Evolutionary conservation across 2,113 vertebrate genomes (phyloP), one percentile per base, ranked within the genome.

Genomic region (Gnathonemus longibarbis): DNA sequence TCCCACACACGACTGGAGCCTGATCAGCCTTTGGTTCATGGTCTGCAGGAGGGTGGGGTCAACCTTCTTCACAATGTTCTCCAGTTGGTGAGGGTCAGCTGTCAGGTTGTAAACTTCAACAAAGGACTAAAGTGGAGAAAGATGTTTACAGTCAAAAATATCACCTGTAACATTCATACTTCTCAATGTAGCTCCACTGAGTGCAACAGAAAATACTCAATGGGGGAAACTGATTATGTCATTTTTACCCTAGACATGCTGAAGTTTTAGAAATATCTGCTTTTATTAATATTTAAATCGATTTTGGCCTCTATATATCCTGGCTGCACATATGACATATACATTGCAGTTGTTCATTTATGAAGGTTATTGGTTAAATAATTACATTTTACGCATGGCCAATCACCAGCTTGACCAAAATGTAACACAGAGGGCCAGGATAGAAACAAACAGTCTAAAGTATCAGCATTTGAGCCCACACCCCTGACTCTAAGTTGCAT

Each of bases 1-100:
- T 1, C 94, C 95, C 39, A 91, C 49, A 11, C 96, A 97, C 1
- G 96, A 96, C 93, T 96, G 94, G 0, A 97, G 95, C 90, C 95
- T 95, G 74, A 97, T 97, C 90, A 97, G 95, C 62, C 94, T 93
- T 93, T 96, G 95, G 93, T 97, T 97, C 96, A 96, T 96, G 45
- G 56, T 66, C 93, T 96, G 95, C 85, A 97, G 93, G 49, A 96
- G 2, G 0, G 92, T 0, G 0, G 96, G 96, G 31, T 96, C 95
- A 89, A 97, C 95, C 91, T 94, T 95, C 94, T 96, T 97, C 88
- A 95, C 92, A 2, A 97, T 95, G 93, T 97, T 97, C 90, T 95
- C 94, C 93, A 96, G 93, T 92, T 97, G 96, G 91, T 96, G 91
- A 0, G 94, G 95, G 94, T 97, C 96, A 0, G 93, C 88, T 0